Conservation (phyloP, 2,888 invertebrate genomes). For the Andrena fulva region DNA sequence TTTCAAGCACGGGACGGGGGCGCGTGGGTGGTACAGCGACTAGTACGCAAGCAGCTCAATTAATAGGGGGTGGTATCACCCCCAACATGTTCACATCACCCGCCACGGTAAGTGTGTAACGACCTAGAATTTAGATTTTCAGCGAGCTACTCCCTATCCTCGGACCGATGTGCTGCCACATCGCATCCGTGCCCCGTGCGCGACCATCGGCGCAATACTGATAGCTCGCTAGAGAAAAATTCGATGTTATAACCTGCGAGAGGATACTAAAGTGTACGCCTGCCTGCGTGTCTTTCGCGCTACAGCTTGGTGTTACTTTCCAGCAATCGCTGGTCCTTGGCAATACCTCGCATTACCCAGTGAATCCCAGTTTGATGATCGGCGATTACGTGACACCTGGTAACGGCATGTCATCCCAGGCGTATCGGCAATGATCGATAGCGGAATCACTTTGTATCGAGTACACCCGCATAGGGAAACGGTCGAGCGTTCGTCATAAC, state of each 20-base stretch:
- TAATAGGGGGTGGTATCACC: constrained; percentile 90
- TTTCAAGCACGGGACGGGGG: constrained; percentile 88
- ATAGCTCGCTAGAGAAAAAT: constrained; percentile 61
- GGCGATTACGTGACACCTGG: constrained; percentile 90
- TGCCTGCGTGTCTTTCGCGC: constrained; percentile 82
- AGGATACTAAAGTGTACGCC: constrained; percentile 80
- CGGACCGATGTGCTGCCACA: constrained; percentile 1
- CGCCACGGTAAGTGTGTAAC: constrained; percentile 81
- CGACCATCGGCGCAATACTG: constrained; percentile 22
- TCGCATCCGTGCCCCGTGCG: not conserved
- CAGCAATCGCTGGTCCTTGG: constrained; percentile 87
- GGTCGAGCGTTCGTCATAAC: constrained; percentile 67
- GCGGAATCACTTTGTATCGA: constrained; percentile 75
- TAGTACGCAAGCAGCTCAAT: constrained; percentile 88
- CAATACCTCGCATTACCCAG: constrained; percentile 88
- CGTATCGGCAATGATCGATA: constrained; percentile 83
- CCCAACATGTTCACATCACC: constrained; percentile 88
- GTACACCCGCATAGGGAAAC: constrained; percentile 77
- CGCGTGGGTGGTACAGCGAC: constrained; percentile 87
- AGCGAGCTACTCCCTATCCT: constrained; percentile 69
- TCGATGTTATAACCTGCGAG: constrained; percentile 49
- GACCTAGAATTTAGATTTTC: constrained; percentile 41
- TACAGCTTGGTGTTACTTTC: constrained; percentile 85
- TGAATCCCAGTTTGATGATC: constrained; percentile 91
- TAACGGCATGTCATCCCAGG: constrained; percentile 84